Base-by-base conservation (phyloP, 2,888 invertebrate genomes). In the Diadegma fenestrale region DNA sequence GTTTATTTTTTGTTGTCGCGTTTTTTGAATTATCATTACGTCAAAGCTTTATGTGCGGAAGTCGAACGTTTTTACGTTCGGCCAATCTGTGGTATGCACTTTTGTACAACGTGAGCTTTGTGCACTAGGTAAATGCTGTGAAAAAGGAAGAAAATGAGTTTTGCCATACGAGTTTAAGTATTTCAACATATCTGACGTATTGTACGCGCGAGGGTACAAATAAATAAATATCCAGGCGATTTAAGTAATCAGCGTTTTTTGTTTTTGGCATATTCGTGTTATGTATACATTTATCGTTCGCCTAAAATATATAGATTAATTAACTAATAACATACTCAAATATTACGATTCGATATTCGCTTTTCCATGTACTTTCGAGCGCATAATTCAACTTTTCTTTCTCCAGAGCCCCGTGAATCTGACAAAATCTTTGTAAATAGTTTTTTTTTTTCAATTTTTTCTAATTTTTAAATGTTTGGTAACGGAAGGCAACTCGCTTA, bases 181-280 rank as follows among this genome's bases (percentile, higher is more conserved):
- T 85, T 81, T 73, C 43, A 61, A 82, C 82, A 82, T 85, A 85
- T 79, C 78, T 54, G 76, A 61, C 73, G 64, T 48, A 73, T 63
- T 78, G 77, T 75, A 81, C 66, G 72, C 64, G 58, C 69, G 58
- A 58, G 80, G 54, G 68, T 69, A 69, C 73, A 33, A 83, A 79
- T 83, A 80, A 83, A 83, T 33, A 33, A 79, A 80, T 54, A 72
- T 82, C 19, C 17, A 19, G 68, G 54, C 37, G 68, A 73, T 61
- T 75, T 43, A 75, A 69, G 30, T 83, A 69, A 75, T 37, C 79
- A 45, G 10, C 64, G 17, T 58, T 73, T 82, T 78, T 54, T 54
- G 51, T 26, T 79, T 75, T 48, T 45, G 19, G 64, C 45, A 79
- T 79, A 48, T 30, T 22, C 41, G 41, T 68, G 73, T 45, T 22